A percentile compares a stretch with the other conserved stretches of the same genome.
Conservation (phyloP, 2,113 vertebrate species). For the Alexandromys fortis region DNA sequence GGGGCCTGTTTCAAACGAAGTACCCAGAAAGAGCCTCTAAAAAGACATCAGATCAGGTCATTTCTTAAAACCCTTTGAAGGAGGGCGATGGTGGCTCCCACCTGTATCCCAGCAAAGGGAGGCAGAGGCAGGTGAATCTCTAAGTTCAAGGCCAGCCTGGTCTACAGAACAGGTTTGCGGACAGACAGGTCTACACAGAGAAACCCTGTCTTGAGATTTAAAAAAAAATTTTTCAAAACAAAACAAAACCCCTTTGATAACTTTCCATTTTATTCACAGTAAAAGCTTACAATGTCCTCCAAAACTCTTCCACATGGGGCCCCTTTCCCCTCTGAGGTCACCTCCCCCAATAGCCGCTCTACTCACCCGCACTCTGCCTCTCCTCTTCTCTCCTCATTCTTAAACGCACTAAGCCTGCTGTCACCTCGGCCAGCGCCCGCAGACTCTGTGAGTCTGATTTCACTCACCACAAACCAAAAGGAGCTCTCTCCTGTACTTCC, state of each 20-base stretch:
- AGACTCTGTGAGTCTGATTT: neutral
- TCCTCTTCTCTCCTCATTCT: neutral
- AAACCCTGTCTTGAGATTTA: neutral
- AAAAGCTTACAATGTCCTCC: constrained; percentile 1
- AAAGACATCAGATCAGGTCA: neutral
- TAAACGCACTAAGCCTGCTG: neutral
- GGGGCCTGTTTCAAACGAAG: neutral
- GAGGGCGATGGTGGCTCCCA: neutral
- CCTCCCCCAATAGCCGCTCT: neutral
- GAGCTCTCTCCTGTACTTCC: neutral
- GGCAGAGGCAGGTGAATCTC: neutral
- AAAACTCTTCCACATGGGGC: neutral
- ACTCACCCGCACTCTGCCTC: neutral
- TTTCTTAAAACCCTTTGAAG: neutral
- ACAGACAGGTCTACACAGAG: neutral
- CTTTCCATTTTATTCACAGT: neutral
- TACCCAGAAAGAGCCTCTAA: neutral
- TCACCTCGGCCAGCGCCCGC: neutral
- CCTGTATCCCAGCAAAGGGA: neutral
- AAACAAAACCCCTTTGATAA: neutral
- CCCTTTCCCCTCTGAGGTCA: neutral
- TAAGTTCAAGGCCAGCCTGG: neutral
- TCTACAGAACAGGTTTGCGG: neutral
- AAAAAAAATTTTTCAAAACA: neutral
- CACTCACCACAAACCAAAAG: neutral